Evolutionary conservation across 2,797 vertebrate species (phyloP), one percentile per base, ranked within the genome.

Genomic region (Crenuchus spilurus): DNA sequence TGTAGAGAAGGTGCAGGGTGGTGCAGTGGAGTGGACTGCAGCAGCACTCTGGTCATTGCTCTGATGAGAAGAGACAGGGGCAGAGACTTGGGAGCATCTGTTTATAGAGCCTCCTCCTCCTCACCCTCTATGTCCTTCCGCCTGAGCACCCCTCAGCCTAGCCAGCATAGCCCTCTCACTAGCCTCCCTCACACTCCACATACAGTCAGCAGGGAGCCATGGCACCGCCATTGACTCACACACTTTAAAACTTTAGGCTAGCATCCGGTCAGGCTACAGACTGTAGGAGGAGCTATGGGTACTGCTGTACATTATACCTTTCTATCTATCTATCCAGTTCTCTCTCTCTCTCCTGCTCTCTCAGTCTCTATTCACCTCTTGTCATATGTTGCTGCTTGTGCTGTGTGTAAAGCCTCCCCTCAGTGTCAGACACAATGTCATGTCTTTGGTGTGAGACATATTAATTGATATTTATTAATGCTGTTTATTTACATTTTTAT

Each of bases 1-100:
- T 48, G 4, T 20, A 13, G 37, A 44, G 57, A 20, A 28, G 52
- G 54, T 30, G 18, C 44, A 70, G 51, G 71, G 76, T 48, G 24
- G 33, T 66, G 54, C 20, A 72, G 55, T 44, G 37, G 35, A 72
- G 55, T 44, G 37, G 35, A 54, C 51, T 77, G 33, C 74, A 68
- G 49, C 35, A 60, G 49, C 62, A 28, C 72, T 71, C 74, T 51
- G 77, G 68, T 72, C 73, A 63, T 57, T 79, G 78, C 83, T 83
- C 85, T 90, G 86, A 90, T 87, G 84, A 86, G 80, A 78, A 75
- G 80, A 85, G 87, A 89, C 85, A 86, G 75, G 78, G 58, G 60
- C 63, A 70, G 70, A 74, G 85, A 77, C 84, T 72, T 30, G 83
- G 82, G 84, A 89, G 80, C 82, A 83, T 88, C 87, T 88, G 87